These are phyloP conservation scores for Camelus dromedarius DNA, from an alignment of 2,113 vertebrate species.

Conservation along the genomic window DNA sequence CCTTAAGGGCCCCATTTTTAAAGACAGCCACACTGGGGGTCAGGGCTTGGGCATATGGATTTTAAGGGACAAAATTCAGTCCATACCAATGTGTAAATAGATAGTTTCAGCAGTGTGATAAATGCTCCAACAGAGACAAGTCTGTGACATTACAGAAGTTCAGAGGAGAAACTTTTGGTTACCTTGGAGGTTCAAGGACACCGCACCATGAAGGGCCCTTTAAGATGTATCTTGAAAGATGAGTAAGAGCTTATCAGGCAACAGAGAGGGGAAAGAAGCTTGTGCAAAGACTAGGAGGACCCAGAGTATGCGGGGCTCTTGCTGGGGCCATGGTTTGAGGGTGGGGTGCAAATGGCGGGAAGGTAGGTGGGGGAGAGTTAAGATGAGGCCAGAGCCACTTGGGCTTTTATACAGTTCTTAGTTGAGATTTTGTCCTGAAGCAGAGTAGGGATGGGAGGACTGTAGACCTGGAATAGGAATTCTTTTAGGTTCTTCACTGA, in stretches of 20 bases:
- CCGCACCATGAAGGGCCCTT: neutral
- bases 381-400: neutral
- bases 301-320: neutral
- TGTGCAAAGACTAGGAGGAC: neutral
- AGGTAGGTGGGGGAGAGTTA: neutral
- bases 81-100: neutral
- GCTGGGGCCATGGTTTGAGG: neutral
- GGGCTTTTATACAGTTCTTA: neutral
- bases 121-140: neutral
- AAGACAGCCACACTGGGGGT: neutral
- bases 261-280: neutral
- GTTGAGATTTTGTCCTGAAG: neutral
- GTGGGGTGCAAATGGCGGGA: too few relatives aligned
- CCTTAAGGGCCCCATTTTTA: neutral
- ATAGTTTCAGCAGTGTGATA: neutral
- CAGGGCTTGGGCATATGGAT: neutral
- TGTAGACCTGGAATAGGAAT: neutral
- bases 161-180: neutral
- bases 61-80: neutral
- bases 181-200: neutral
- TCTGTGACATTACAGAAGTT: neutral
- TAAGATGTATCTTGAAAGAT: neutral
- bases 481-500: neutral
- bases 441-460: neutral
- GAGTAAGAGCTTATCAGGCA: neutral